Evolutionary conservation across 23 tunicate species (phyloP).

Genomic region (Styela plicata): DNA sequence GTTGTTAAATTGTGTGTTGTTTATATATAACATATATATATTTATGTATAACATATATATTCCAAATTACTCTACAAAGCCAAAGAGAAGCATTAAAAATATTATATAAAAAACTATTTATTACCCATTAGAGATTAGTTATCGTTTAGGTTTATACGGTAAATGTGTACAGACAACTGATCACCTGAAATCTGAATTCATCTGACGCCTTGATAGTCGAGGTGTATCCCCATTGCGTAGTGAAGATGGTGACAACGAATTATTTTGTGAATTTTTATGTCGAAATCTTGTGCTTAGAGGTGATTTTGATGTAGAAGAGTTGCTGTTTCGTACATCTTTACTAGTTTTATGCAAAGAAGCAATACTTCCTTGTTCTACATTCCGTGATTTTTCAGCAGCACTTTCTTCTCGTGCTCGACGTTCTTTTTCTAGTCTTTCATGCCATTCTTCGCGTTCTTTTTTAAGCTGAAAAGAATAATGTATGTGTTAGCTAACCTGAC

Average conservation of each 20-base stretch:
- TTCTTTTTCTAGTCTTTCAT: slow-evolving; percentile 9
- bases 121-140: no score
- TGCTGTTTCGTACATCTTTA: background rate
- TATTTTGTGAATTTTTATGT: background rate
- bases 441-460: slow-evolving; percentile 17
- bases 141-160: no score
- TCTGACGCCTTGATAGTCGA: background rate
- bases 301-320: background rate
- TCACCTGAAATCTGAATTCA: background rate
- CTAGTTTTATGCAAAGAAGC: background rate
- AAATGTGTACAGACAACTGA: no score
- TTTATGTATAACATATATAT: no score
- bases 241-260: background rate
- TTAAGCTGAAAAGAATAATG: background rate
- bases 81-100: no score
- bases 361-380: background rate
- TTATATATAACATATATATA: no score
- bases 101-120: no score
- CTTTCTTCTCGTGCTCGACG: background rate
- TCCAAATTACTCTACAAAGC: no score
- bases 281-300: background rate
- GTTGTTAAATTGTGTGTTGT: no score
- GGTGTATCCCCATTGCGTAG: background rate
- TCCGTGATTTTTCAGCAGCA: background rate
- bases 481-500: no score